A percentile compares a stretch with the other conserved stretches of the same genome.
Evolutionary conservation across 2,113 vertebrate genomes (phyloP).

Genomic region (Pimephales promelas): DNA sequence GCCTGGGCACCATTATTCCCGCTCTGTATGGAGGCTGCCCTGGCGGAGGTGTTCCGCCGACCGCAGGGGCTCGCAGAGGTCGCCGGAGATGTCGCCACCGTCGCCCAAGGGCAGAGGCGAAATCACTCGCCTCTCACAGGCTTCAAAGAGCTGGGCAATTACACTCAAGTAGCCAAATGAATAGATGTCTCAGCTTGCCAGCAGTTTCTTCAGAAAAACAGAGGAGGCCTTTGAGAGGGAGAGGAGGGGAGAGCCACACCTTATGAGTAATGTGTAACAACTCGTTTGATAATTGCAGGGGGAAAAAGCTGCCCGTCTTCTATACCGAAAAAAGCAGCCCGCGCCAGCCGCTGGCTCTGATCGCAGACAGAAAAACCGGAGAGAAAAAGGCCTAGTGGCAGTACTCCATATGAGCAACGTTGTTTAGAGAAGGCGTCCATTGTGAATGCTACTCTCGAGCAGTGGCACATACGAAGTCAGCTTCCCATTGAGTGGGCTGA

Average conservation of each 20-base stretch:
- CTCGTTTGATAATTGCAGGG: constrained; percentile 61
- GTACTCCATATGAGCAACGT: constrained; percentile 78
- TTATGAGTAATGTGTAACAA: constrained; percentile 65
- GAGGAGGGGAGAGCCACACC: constrained; percentile 69
- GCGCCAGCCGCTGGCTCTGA: constrained; percentile 55
- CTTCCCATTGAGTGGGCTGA: constrained; percentile 79
- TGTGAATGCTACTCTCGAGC: constrained; percentile 77
- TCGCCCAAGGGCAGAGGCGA: constrained; percentile 66
- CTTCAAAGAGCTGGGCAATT: constrained; percentile 76
- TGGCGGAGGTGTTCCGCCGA: constrained; percentile 54
- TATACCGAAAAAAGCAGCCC: constrained; percentile 47
- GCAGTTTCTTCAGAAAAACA: constrained; percentile 62
- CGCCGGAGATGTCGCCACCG: constrained; percentile 65
- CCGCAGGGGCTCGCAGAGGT: constrained; percentile 58
- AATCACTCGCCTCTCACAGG: constrained; percentile 71
- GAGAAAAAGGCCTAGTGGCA: constrained; percentile 72
- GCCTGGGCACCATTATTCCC: constrained; percentile 69
- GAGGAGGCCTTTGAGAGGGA: constrained; percentile 61
- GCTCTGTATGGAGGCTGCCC: constrained; percentile 61
- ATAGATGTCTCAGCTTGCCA: constrained; percentile 68
- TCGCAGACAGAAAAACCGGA: constrained; percentile 50
- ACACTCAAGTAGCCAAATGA: constrained; percentile 71
- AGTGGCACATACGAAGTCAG: constrained; percentile 74
- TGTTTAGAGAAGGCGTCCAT: constrained; percentile 79
- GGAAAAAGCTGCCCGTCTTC: constrained; percentile 53